Evolutionary conservation across 2,888 invertebrate species (phyloP), one percentile per base, ranked within the genome.

Genomic region (Resseliella maxima): DNA sequence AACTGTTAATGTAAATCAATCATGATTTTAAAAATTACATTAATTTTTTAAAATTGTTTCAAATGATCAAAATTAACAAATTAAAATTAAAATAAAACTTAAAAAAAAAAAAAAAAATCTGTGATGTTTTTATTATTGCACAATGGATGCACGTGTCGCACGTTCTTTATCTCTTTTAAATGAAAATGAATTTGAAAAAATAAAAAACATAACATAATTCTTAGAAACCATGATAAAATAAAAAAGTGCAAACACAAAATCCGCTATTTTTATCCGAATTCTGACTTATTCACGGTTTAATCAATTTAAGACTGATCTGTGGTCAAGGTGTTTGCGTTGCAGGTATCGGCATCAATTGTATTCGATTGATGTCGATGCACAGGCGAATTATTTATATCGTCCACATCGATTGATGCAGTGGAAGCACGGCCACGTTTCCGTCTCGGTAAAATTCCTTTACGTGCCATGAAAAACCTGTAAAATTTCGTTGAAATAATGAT

Each of bases 381-480:
- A 2, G 36, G 83, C 31, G 38, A 72, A 72, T n/a, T 83, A 24
- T 38, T 83, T n/a, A 83, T 8, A 8, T 83, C 83, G 12, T 83
- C 83, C 8, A 83, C 24, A 38, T 83, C 83, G 18, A 87, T 85
- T 18, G 87, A 86, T 15, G 88, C 89, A 86, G 89, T 87, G 5
- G 95, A 93, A 86, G 94, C 95, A 46, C 96, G 93, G 0, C 96
- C 96, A 21, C 96, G 93, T 89, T 96, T 94, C 88, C 96, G 94
- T 88, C 94, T 93, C 72, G 96, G 96, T 87, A 96, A 90, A 86
- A 96, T 96, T 1, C 96, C 96, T 90, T 96, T 96, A 87, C 96
- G 93, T 24, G 96, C 96, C 96, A 96, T 96, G 91, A 96, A 96
- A 91, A 96, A 96, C 85, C 96, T 92, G 89, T 21, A 89, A 90